Evolutionary conservation across 2,888 invertebrate genomes (phyloP), one percentile per base, ranked within the genome.

Genomic region (Pseudolycoriella hygida): DNA sequence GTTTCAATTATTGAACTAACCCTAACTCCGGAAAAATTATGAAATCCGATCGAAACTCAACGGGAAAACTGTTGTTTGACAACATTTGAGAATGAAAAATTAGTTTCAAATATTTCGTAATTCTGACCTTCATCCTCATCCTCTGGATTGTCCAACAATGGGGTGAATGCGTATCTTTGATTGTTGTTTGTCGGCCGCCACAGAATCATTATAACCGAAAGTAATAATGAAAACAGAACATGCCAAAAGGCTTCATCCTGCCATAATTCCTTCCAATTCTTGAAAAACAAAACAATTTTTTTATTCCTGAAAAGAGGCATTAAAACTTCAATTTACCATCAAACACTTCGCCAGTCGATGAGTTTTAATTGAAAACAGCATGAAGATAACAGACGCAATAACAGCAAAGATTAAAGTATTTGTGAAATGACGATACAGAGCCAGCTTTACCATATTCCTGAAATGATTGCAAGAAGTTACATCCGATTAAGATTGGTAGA

Each of bases 171-270:
- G 65, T 80, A 88, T 55, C 90, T 74, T 67, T 93, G 93, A 67
- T 93, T 94, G 66, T 94, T 94, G 61, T 87, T 88, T 15, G 90
- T 89, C 4, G 94, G 94, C 52, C 94, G 72, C 93, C 93, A 94
- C 50, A 94, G 72, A 50, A 94, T 75, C 87, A 94, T 93, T 53
- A 96, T 94, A 30, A 87, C 87, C 32, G 86, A 67, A 18, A 96
- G 70, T 46, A 96, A 76, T 51, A 83, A 72, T 14, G 86, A 88
- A 66, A 96, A 94, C 47, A 93, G 69, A 31, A 93, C 74, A 65
- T 92, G 93, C 94, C 94, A 94, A 64, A 87, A 94, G 3, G 89
- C 93, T 52, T 89, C 87, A 60, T 94, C 92, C 56, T 94, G 67
- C 94, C 94, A 96, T 52, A 89, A 72, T 57, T 86, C 81, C 57